A percentile compares a stretch with the other conserved stretches of the same genome.
Evolutionary conservation across 2,888 invertebrate genomes (phyloP).

Genomic region (Clepsis dumicolana): DNA sequence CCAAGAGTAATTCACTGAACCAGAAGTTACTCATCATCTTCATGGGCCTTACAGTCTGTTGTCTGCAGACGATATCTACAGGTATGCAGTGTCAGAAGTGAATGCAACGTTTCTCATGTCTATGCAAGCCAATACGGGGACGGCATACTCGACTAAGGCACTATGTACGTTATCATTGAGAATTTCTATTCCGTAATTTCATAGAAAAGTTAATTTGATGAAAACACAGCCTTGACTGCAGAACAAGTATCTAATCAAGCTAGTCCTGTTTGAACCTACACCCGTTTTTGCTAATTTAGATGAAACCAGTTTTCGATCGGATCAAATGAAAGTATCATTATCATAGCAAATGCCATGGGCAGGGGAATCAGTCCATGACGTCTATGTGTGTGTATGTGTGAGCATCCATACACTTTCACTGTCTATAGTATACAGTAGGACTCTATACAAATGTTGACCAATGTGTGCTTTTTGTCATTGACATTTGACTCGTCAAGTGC

Average conservation of each 20-base stretch:
- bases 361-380: constrained; percentile 61
- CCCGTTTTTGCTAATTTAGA: constrained; percentile 14
- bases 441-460: constrained; percentile 46
- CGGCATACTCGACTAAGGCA: too few relatives aligned
- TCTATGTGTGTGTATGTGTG: constrained; percentile 47
- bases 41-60: too few relatives aligned
- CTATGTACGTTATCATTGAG: too few relatives aligned
- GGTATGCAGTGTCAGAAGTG: too few relatives aligned
- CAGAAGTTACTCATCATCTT: too few relatives aligned
- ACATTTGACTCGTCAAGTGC: constrained; percentile 12
- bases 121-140: too few relatives aligned
- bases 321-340: constrained; percentile 57
- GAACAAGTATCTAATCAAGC: constrained; percentile 17
- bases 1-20: too few relatives aligned
- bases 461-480: constrained; percentile 41
- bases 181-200: too few relatives aligned
- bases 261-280: constrained; percentile 24
- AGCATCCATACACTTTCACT: constrained; percentile 57
- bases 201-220: not conserved
- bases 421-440: too few relatives aligned
- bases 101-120: too few relatives aligned
- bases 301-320: constrained; percentile 41
- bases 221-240: not conserved
- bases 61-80: too few relatives aligned
- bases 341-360: constrained; percentile 55